Evolutionary conservation across 1,140 invertebrate species (phyloP), one percentile per base, ranked within the genome.

Genomic region (Matsumurasca onukii): DNA sequence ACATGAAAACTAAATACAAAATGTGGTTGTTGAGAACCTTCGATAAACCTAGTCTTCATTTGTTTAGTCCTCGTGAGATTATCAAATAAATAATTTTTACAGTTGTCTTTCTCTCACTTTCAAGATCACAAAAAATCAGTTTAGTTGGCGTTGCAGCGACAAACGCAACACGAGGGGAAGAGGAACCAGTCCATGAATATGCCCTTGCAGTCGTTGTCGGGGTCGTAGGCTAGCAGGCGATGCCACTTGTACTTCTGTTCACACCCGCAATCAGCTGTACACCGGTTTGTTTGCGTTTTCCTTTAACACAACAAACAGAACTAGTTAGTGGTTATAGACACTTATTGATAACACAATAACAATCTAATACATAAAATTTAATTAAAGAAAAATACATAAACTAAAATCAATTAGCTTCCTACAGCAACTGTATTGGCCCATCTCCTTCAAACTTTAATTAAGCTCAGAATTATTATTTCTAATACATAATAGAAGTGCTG

Each of bases 151-250:
- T 87, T 85, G 76, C 94, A 97, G 75, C 91, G 85, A 78, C 94
- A 96, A 20, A 94, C 91, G 80, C 94, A 97, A 78, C 93, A 96
- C 0, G 93, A 94, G 13, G 94, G 94, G 80, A 95, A 97, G 61
- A 94, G 86, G 80, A 97, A 97, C 94, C 94, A 97, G 79, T 97
- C 94, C 84, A 95, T 95, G 78, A 97, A 97, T 70, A 97, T 95
- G 63, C 94, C 94, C 76, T 92, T 91, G 78, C 94, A 96, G 77
- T 95, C 93, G 77, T 96, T 94, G 72, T 93, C 91, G 0, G 94
- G 93, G 81, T 97, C 94, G 77, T 95, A 96, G 20, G 94, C 91
- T 12, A 97, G 81, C 0, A 96, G 82, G 30, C 94, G 86, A 80
- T 96, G 92, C 83, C 92, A 91, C 72, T 93, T 92, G 80, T 92